Evolutionary conservation across 2,797 vertebrate species (phyloP), one percentile per base, ranked within the genome.

Genomic region (Taenioides sp.): DNA sequence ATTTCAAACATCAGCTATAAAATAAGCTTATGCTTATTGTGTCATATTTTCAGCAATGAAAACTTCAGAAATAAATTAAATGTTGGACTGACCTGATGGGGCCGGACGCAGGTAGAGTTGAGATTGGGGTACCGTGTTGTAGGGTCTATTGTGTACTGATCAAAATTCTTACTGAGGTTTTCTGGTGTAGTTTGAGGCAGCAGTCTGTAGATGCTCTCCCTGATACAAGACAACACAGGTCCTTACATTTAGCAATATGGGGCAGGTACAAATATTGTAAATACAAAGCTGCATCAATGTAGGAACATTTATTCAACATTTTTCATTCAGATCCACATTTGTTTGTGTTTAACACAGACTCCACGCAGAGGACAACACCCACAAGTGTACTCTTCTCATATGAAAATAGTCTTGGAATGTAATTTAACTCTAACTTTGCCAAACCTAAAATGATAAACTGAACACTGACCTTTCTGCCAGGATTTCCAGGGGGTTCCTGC

Each of bases 121-220:
- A 99, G 93, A 93, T 99, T 99, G 0, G 98, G 98, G 88, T 99
- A 99, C 55, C 98, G 96, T 0, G 95, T 97, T 0, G 88, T 92
- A 0, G 98, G 98, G 79, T 99, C 97, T 57, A 99, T 92, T 20
- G 94, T 93, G 85, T 99, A 98, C 86, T 96, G 97, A 11, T 99
- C 97, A 84, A 98, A 96, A 92, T 99, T 97, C 86, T 98, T 99
- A 73, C 90, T 96, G 92, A 99, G 97, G 90, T 99, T 99, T 89
- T 98, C 97, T 0, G 97, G 94, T 22, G 97, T 99, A 0, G 98
- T 99, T 79, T 99, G 98, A 86, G 97, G 97, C 81, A 99, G 91
- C 37, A 99, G 93, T 27, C 97, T 93, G 81, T 99, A 99, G 73
- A 99, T 89, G 75, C 97, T 97, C 82, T 99, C 98, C 83, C 98